Percentiles rank a stretch among this genome's conserved stretches.
These are phyloP conservation scores for Corbicula japonica DNA, from an alignment of 2,888 invertebrate species.

Conservation along the genomic window DNA sequence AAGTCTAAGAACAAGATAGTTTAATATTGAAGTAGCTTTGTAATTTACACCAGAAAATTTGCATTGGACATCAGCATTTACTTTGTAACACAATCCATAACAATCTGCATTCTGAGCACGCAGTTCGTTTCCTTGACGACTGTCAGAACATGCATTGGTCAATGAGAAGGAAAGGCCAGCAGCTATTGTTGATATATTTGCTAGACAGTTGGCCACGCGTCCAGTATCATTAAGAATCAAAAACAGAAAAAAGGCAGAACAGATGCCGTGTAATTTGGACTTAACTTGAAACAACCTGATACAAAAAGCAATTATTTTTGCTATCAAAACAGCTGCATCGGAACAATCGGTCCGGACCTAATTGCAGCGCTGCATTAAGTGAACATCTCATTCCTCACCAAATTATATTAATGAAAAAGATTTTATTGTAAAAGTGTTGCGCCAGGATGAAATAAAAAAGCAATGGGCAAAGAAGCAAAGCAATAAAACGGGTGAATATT, in stretches of 20 bases:
- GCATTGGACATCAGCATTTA: slow-evolving; percentile 7
- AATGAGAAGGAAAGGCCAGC: slow-evolving; percentile 28
- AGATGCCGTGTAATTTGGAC: slow-evolving; percentile 44
- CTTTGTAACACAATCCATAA: slow-evolving; percentile 19
- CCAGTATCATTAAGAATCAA: slow-evolving; percentile 28
- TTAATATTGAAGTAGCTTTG: no score
- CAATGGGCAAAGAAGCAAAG: no score
- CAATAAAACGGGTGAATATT: no score
- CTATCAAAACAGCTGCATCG: slow-evolving; percentile 55
- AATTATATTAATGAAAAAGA: slow-evolving; percentile 23
- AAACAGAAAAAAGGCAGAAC: slow-evolving; percentile 26
- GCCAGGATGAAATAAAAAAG: no score
- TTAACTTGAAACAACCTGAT: slow-evolving; percentile 37
- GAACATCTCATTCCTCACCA: slow-evolving; percentile 18
- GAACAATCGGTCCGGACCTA: neutral
- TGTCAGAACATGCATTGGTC: slow-evolving; percentile 50
- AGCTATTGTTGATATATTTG: slow-evolving; percentile 40
- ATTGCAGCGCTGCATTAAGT: slow-evolving; percentile 30
- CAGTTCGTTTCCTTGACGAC: slow-evolving; percentile 44
- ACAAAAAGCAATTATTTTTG: slow-evolving; percentile 39
- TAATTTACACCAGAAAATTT: slow-evolving; percentile 29
- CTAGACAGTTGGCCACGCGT: slow-evolving; percentile 60
- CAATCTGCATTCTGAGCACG: slow-evolving; percentile 54
- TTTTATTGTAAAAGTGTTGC: no score
- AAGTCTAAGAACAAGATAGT: no score